Evolutionary conservation across 2,888 invertebrate species (phyloP).

Genomic region (Heliconius erato): DNA sequence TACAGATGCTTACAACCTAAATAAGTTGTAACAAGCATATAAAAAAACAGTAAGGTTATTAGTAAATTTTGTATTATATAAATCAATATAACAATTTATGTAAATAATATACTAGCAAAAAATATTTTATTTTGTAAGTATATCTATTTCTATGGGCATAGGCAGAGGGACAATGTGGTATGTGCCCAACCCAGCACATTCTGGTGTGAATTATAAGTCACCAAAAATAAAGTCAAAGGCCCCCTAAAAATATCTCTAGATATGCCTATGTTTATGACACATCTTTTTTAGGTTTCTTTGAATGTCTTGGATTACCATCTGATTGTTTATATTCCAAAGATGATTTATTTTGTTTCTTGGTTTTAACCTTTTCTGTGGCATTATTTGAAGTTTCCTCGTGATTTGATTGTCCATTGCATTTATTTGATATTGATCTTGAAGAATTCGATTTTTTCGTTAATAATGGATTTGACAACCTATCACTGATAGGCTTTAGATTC

Average conservation of each 20-base stretch:
- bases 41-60: slow-evolving; percentile 20
- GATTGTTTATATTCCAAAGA: slow-evolving; percentile 62
- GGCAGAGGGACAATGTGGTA: too few relatives aligned
- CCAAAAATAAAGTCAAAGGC: too few relatives aligned
- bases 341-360: slow-evolving; percentile 64
- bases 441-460: slow-evolving; percentile 54
- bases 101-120: slow-evolving; percentile 24
- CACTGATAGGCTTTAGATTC: slow-evolving; percentile 65
- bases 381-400: slow-evolving; percentile 60
- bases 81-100: slow-evolving; percentile 25
- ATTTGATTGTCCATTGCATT: slow-evolving; percentile 57
- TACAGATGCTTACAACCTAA: background rate
- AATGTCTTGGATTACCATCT: slow-evolving; percentile 43
- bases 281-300: slow-evolving; percentile 72
- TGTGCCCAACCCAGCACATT: too few relatives aligned
- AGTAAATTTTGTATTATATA: slow-evolving; percentile 33
- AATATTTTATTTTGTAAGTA: background rate
- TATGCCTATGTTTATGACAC: slow-evolving; percentile 33
- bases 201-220: too few relatives aligned
- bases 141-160: too few relatives aligned
- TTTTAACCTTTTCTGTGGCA: slow-evolving; percentile 58
- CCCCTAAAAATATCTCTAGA: background rate
- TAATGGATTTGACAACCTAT: slow-evolving; percentile 59
- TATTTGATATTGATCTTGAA: slow-evolving; percentile 55
- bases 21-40: background rate